Evolutionary conservation across 1,140 invertebrate genomes (phyloP).

Genomic region (Macrobrachium rosenbergii): DNA sequence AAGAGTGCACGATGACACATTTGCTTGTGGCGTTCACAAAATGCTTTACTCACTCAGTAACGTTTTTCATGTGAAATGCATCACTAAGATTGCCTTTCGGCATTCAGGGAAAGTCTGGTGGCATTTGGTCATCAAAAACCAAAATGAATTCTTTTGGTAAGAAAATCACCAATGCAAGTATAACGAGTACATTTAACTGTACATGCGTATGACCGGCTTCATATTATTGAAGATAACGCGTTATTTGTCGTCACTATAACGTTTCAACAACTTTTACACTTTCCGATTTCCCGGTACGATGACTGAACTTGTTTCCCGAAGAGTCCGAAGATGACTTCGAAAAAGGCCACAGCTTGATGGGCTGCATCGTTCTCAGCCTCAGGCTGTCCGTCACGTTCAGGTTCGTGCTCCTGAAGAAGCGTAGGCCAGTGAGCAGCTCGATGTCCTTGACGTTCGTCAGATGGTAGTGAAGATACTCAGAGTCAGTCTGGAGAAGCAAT

Average conservation of each 20-base stretch:
- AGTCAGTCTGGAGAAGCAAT: conserved; percentile 17
- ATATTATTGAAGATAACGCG: no score
- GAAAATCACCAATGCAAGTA: no score
- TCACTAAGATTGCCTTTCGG: no score
- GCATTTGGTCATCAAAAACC: no score
- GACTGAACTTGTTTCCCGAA: background rate
- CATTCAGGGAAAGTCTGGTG: no score
- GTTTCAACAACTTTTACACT: background rate
- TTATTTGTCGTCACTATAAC: no score
- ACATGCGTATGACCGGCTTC: no score
- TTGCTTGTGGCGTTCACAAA: background rate
- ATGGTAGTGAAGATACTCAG: conserved; percentile 41
- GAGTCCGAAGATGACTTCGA: background rate
- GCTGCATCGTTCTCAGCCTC: conserved; percentile 20
- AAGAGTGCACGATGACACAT: background rate
- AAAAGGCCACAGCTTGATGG: conserved; percentile 21
- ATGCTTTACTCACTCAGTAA: background rate
- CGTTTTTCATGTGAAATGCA: no score
- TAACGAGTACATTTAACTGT: no score
- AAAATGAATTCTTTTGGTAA: no score
- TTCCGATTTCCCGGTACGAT: no score
- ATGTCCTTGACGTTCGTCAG: conserved; percentile 36
- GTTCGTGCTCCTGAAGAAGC: conserved; percentile 35
- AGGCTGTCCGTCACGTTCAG: conserved; percentile 3
- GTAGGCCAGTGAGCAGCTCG: conserved; percentile 48